Evolutionary conservation across 2,113 vertebrate species (phyloP).

Genomic region (Mirounga angustirostris): DNA sequence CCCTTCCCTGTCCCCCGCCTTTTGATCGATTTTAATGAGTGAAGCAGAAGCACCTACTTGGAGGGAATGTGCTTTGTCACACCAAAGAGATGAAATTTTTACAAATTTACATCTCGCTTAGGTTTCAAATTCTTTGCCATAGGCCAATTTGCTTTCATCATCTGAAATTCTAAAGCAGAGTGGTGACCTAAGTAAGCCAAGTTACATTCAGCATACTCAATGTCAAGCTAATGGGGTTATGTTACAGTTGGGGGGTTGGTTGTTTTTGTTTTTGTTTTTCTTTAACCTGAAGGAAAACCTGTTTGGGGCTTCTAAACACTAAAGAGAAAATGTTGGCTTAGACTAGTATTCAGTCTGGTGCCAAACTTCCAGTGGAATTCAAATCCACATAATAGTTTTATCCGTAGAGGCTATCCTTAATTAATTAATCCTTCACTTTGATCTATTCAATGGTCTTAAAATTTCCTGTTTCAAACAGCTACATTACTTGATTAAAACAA

Average conservation of each 20-base stretch:
- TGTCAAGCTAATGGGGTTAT: slow-evolving; percentile 49
- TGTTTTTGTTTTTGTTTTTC: background rate
- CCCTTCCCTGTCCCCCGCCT: background rate
- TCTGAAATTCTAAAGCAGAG: background rate
- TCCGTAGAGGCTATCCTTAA: slow-evolving; percentile 8
- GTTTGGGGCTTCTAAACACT: slow-evolving; percentile 48
- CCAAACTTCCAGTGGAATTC: slow-evolving; percentile 60
- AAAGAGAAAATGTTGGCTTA: slow-evolving; percentile 47
- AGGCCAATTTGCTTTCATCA: background rate
- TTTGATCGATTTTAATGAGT: background rate
- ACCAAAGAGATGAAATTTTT: slow-evolving; percentile 30
- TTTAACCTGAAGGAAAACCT: background rate
- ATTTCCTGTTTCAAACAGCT: slow-evolving; percentile 74
- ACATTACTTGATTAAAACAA: slow-evolving; percentile 81
- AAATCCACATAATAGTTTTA: background rate
- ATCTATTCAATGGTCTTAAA: slow-evolving; percentile 67
- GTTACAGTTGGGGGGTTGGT: background rate
- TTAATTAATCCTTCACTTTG: slow-evolving; percentile 60
- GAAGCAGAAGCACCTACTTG: background rate
- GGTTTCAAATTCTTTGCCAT: background rate
- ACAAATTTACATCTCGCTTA: background rate
- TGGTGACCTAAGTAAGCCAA: background rate
- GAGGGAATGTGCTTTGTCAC: slow-evolving; percentile 41
- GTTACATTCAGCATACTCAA: background rate
- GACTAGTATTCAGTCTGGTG: slow-evolving; percentile 62